Percentiles rank a stretch among this genome's conserved stretches.
Conservation (phyloP, 2,113 vertebrate genomes). For the Ammospiza caudacuta region DNA sequence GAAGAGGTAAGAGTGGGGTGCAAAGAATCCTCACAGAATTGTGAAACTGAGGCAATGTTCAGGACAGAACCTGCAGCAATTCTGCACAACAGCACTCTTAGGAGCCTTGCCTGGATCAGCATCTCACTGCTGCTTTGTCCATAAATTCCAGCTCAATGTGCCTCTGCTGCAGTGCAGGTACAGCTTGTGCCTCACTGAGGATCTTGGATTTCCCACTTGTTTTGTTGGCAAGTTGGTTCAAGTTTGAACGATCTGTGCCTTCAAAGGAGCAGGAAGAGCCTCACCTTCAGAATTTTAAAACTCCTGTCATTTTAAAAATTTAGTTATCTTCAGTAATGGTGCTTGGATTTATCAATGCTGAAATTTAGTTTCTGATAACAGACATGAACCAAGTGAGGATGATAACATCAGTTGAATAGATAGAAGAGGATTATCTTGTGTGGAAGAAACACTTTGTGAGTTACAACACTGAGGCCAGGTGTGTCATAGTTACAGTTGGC, state of each 20-base stretch:
- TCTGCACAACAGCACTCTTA: neutral
- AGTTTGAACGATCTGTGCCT: neutral
- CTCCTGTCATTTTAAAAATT: rapidly evolving
- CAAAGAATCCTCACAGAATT: neutral
- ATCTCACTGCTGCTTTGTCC: neutral
- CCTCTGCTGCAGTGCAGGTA: neutral
- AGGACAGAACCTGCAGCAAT: neutral
- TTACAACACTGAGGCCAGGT: neutral
- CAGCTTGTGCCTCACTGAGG: neutral
- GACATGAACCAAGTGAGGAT: neutral
- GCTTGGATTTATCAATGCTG: neutral
- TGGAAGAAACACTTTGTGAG: neutral
- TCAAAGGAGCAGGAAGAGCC: neutral
- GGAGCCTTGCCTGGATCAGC: neutral
- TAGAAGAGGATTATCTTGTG: neutral
- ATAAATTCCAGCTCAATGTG: neutral
- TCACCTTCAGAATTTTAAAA: neutral
- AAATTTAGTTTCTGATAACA: neutral
- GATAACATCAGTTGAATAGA: neutral
- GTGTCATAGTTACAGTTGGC: neutral
- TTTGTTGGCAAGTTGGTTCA: neutral
- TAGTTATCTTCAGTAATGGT: neutral
- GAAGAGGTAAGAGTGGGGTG: neutral
- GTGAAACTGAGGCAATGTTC: neutral
- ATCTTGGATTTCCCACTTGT: neutral